phyloP scores from a whole-genome alignment of 2,113 vertebrate genomes.

The Corythornis madagascariensis region DNA sequence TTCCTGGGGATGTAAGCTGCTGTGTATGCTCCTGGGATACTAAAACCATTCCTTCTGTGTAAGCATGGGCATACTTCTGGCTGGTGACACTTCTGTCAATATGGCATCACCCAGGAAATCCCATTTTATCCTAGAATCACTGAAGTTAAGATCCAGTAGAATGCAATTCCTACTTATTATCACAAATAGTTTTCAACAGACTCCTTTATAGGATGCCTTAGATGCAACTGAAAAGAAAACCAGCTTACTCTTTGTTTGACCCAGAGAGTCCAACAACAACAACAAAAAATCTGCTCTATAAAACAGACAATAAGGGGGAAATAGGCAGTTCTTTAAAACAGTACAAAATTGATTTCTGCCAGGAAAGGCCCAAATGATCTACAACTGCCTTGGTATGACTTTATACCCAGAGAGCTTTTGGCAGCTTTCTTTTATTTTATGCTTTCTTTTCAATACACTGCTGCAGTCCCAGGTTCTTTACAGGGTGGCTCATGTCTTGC shows the following conservation, averaged over 20 bases:
- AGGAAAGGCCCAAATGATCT: not conserved
- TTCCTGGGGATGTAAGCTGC: not conserved
- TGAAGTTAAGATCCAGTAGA: not conserved
- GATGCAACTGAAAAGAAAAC: not conserved
- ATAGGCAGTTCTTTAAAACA: not conserved
- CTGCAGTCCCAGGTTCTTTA: not conserved
- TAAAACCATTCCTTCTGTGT: not conserved
- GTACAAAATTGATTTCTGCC: not conserved
- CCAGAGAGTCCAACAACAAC: not conserved
- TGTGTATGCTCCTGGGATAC: not conserved
- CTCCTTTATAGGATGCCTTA: not conserved
- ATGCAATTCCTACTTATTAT: not conserved
- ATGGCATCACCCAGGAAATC: not conserved
- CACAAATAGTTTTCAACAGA: not conserved
- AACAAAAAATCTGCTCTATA: not conserved
- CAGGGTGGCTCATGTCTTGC: not conserved
- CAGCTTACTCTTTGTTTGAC: not conserved
- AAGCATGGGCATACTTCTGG: not conserved
- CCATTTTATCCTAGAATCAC: not conserved
- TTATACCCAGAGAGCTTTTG: not conserved
- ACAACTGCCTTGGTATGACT: not conserved
- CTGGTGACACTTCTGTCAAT: slow-evolving; percentile 19
- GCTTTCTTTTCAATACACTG: not conserved
- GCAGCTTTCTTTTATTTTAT: not conserved
- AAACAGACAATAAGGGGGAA: not conserved